phyloP scores from a whole-genome alignment of 2,113 vertebrate genomes.

The Gnathonemus longibarbis region DNA sequence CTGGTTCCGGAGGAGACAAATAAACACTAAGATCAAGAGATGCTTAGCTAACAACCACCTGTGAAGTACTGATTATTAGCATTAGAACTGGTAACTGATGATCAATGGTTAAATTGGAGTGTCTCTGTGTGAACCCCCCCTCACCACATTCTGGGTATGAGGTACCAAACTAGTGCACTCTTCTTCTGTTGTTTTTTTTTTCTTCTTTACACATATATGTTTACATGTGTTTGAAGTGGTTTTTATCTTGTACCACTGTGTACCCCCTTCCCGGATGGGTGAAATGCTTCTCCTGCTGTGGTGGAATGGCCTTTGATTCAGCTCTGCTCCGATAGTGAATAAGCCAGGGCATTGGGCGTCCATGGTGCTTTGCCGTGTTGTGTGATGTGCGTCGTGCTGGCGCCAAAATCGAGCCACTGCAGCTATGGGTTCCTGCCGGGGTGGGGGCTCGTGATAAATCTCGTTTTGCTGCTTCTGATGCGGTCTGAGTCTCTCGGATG shows the following conservation, averaged over 20 bases:
- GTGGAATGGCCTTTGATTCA: neutral
- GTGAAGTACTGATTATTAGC: neutral
- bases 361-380: neutral
- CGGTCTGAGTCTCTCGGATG: slow-evolving; percentile 21
- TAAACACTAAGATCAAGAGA: neutral
- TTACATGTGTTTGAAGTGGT: neutral
- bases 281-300: neutral
- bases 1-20: neutral
- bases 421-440: slow-evolving; percentile 20
- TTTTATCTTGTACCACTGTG: neutral
- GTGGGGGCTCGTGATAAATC: slow-evolving; percentile 38
- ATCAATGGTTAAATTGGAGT: neutral
- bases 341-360: neutral
- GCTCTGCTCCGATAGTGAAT: neutral
- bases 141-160: neutral
- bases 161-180: neutral
- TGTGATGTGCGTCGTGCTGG: neutral
- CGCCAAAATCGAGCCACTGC: neutral
- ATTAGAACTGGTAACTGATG: neutral
- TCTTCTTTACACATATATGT: neutral
- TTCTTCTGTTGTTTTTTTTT: neutral
- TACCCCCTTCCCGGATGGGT: neutral
- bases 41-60: neutral
- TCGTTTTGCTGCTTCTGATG: slow-evolving; percentile 31
- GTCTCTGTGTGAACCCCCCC: neutral